Evolutionary conservation across 2,888 invertebrate species (phyloP), one percentile per base, ranked within the genome.

Genomic region (Ophion slaviceki): DNA sequence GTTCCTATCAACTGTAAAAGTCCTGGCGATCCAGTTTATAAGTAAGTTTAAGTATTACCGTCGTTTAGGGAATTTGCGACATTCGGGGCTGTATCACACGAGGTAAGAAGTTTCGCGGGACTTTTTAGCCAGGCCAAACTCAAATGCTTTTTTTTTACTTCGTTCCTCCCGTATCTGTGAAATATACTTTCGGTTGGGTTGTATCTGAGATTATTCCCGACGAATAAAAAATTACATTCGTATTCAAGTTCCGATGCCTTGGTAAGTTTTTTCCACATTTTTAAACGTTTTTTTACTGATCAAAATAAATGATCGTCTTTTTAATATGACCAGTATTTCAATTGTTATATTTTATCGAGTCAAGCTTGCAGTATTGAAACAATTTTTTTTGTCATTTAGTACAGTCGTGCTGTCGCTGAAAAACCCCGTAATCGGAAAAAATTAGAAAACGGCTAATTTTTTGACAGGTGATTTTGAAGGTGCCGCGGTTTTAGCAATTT

Each of bases 61-160:
- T 84, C 87, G 87, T 88, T 88, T 87, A 85, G 79, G 86, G 82
- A 87, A 87, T 87, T 87, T 77, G 83, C 80, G 84, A 88, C 82
- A 84, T 82, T 82, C 77, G 86, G 83, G 24, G 81, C 17, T 80
- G 72, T 80, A 72, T 78, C 70, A 40, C 78, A 45, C 61, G 59
- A 61, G 59, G 61, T 78, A n/a, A 70, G 68, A 78, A 68, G 61
- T 78, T 78, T 70, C 14, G 47, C 28, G 40, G 40, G 47, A 78
- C 36, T 17, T 68, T 78, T 68, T 78, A 20, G 24, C 10, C 36
- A 24, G 45, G 77, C 62, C 10, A 76, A 28, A 45, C 24, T 6
- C 40, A 36, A 64, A 32, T 6, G 28, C 17, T 53, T 47, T 20
- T 64, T 64, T 75, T 47, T 76, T 76, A 74, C 61, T 74, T 61